Conservation (phyloP, 1,140 invertebrate species). For the Papilio helenus region DNA sequence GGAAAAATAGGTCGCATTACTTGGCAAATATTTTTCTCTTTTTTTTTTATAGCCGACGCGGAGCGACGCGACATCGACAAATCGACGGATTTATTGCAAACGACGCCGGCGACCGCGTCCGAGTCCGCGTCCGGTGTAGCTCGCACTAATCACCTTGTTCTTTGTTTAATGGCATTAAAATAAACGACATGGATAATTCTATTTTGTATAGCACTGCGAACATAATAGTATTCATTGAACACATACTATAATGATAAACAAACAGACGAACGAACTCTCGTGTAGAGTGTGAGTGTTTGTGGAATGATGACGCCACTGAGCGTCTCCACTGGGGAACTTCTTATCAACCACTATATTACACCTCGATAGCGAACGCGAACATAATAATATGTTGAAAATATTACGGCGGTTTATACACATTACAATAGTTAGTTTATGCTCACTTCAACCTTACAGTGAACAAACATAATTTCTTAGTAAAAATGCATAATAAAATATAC, state of each 20-base stretch:
- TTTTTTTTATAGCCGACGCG: neutral
- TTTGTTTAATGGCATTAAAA: neutral
- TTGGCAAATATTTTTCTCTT: too few relatives aligned
- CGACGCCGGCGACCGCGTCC: neutral
- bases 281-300: neutral
- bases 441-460: too few relatives aligned
- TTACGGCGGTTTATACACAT: too few relatives aligned
- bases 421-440: too few relatives aligned
- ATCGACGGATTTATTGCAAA: constrained; percentile 14
- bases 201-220: neutral
- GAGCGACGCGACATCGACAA: constrained; percentile 1
- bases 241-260: neutral
- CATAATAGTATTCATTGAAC: too few relatives aligned
- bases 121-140: neutral
- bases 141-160: neutral
- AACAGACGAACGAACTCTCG: neutral
- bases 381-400: too few relatives aligned
- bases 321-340: too few relatives aligned
- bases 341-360: too few relatives aligned
- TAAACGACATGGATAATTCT: neutral
- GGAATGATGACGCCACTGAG: neutral
- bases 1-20: too few relatives aligned
- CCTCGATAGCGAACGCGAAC: too few relatives aligned
- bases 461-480: neutral
- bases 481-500: neutral